Evolutionary conservation across 2,888 invertebrate genomes (phyloP).

Genomic region (Drosophila nr. perissopoda): DNA sequence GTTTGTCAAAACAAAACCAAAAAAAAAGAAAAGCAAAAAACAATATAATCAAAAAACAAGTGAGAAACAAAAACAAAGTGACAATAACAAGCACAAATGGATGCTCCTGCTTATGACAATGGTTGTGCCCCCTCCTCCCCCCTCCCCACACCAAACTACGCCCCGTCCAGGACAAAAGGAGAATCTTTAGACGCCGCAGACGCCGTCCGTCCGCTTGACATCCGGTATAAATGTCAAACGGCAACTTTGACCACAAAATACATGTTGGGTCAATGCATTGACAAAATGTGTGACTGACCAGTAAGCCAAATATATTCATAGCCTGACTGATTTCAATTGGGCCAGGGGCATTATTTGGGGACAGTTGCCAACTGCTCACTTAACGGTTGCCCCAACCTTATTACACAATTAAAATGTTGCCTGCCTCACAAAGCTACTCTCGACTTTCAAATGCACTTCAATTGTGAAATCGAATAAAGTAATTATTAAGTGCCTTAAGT

Average conservation of each 20-base stretch:
- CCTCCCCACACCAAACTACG: neutral
- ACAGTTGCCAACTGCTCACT: slow-evolving; percentile 50
- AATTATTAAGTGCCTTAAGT: neutral
- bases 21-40: slow-evolving; percentile 8
- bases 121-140: slow-evolving; percentile 2
- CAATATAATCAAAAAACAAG: slow-evolving; percentile 18
- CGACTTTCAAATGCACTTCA: slow-evolving; percentile 4
- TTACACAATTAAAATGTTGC: slow-evolving; percentile 69
- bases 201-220: slow-evolving; percentile 65
- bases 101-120: slow-evolving; percentile 69
- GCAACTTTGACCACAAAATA: slow-evolving; percentile 79
- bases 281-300: slow-evolving; percentile 52
- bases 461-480: neutral
- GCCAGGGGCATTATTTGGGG: slow-evolving; percentile 15
- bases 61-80: slow-evolving; percentile 62
- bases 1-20: slow-evolving; percentile 31
- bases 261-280: slow-evolving; percentile 76
- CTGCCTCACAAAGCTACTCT: neutral
- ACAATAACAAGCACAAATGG: slow-evolving; percentile 80
- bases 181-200: slow-evolving; percentile 53
- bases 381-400: slow-evolving; percentile 53
- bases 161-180: slow-evolving; percentile 32
- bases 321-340: slow-evolving; percentile 57
- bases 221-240: slow-evolving; percentile 79
- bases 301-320: slow-evolving; percentile 73